Evolutionary conservation across 2,113 vertebrate species (phyloP).

Genomic region (Atlantisia rogersi): DNA sequence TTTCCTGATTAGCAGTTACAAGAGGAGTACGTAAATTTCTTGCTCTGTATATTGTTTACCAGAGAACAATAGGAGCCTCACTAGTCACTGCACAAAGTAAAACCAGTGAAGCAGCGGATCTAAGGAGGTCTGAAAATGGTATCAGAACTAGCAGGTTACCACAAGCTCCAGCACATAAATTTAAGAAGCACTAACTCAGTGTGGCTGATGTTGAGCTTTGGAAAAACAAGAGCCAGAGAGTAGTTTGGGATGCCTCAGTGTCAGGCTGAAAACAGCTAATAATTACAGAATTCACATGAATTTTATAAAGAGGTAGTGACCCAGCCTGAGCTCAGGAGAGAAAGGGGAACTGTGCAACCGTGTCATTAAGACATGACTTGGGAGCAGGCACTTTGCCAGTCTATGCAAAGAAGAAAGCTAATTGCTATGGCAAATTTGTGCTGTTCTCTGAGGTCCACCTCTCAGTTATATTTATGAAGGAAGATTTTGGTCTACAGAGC

Average conservation of each 20-base stretch:
- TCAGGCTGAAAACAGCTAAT: neutral
- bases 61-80: neutral
- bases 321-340: neutral
- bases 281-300: neutral
- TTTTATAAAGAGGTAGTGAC: neutral
- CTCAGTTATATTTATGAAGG: neutral
- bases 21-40: neutral
- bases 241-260: neutral
- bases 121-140: neutral
- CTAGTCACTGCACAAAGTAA: neutral
- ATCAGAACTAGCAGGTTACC: neutral
- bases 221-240: neutral
- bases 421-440: neutral
- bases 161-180: neutral
- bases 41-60: neutral
- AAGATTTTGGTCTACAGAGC: neutral
- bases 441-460: neutral
- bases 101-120: neutral
- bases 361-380: neutral
- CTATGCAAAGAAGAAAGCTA: neutral
- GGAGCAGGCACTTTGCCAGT: neutral
- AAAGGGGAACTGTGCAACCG: neutral
- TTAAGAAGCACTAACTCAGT: neutral
- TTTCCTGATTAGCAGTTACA: neutral
- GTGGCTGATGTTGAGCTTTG: neutral